Percentiles rank a stretch among this genome's conserved stretches.
Evolutionary conservation across 2,888 invertebrate species (phyloP).

Genomic region (Macaria notata): DNA sequence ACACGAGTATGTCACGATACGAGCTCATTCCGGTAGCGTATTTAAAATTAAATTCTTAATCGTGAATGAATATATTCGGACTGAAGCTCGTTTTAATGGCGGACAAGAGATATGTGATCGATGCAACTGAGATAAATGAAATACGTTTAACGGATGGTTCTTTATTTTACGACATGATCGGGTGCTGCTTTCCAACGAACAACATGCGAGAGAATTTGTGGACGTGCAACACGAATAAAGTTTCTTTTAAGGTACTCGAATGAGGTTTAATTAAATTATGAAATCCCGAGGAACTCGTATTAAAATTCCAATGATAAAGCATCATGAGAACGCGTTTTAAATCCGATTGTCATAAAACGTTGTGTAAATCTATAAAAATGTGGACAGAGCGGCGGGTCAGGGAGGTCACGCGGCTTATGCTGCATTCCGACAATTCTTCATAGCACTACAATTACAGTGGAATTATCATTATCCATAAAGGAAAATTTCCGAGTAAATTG

Average conservation of each 20-base stretch:
- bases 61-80: constrained; percentile 31
- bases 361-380: constrained; percentile 39
- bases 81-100: constrained; percentile 22
- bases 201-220: constrained; percentile 23
- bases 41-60: constrained; percentile 33
- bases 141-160: constrained; percentile 23
- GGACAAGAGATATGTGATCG: constrained; percentile 32
- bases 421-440: constrained; percentile 34
- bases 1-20: constrained; percentile 28
- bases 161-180: constrained; percentile 26
- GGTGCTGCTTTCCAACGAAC: constrained; percentile 25
- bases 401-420: constrained; percentile 30
- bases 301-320: constrained; percentile 29
- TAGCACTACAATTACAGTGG: constrained; percentile 34
- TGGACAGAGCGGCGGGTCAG: constrained; percentile 33
- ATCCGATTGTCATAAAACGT: constrained; percentile 35
- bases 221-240: constrained; percentile 18
- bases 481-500: constrained; percentile 29
- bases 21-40: constrained; percentile 30
- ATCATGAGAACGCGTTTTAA: constrained; percentile 28
- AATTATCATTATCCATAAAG: constrained; percentile 33
- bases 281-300: constrained; percentile 24
- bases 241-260: constrained; percentile 17
- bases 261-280: constrained; percentile 22
- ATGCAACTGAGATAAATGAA: constrained; percentile 30